Evolutionary conservation across 1,140 invertebrate species (phyloP).

Genomic region (Papilio helenus): DNA sequence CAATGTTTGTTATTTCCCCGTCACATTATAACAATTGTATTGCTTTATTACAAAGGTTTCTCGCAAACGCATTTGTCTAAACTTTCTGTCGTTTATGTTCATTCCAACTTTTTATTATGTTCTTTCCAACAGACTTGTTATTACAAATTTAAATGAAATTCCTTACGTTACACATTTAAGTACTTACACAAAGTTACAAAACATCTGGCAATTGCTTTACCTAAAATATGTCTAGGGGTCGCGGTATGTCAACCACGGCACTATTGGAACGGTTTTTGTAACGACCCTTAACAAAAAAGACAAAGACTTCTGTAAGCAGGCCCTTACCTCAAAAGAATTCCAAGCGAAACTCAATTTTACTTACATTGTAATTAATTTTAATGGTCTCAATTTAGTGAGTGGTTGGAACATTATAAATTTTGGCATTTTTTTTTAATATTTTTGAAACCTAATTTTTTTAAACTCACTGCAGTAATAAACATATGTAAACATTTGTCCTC

Average conservation of each 20-base stretch:
- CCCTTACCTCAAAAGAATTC: conserved; percentile 1
- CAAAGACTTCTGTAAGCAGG: not conserved
- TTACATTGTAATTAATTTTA: not conserved
- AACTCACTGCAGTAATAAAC: not conserved
- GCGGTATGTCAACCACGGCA: not conserved
- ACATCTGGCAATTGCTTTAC: not conserved
- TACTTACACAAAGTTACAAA: not conserved
- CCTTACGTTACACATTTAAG: not conserved
- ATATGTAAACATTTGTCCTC: not conserved
- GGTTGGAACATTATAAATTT: not conserved
- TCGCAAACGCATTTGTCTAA: not conserved
- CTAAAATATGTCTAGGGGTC: conserved; percentile 5
- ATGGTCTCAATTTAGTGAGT: not conserved
- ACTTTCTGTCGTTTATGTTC: conserved; percentile 12
- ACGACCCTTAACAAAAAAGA: conserved; percentile 1
- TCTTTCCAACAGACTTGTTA: not conserved
- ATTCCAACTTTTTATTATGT: conserved; percentile 5
- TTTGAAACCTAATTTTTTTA: not conserved
- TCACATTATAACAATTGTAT: not conserved
- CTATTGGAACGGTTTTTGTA: conserved; percentile 1
- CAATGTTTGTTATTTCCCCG: not conserved
- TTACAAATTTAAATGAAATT: conserved; percentile 4
- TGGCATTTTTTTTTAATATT: not conserved
- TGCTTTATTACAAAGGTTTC: not conserved
- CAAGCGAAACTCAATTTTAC: not conserved